Conservation (phyloP, 2,888 invertebrate genomes). For the Dicyrtomina minuta region DNA sequence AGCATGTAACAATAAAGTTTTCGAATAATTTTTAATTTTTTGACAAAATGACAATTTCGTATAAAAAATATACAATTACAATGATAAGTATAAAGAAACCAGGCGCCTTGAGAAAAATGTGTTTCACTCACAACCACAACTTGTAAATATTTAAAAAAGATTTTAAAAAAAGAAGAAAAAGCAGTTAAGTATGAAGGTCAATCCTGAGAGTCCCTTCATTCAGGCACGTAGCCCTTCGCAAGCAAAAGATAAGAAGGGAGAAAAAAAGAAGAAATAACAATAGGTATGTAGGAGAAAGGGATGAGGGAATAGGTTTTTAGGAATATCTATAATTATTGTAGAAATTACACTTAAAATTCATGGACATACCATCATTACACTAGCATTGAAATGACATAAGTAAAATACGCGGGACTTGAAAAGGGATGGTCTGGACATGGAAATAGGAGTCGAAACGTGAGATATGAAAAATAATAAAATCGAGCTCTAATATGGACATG, state of each 20-base stretch:
- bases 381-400: too few relatives aligned
- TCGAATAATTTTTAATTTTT: constrained; percentile 29
- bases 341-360: too few relatives aligned
- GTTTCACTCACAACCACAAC: constrained; percentile 1
- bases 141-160: not conserved
- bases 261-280: constrained; percentile 2
- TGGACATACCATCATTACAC: too few relatives aligned
- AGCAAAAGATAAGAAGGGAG: not conserved
- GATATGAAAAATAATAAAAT: too few relatives aligned
- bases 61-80: constrained; percentile 17
- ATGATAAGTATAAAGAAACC: constrained; percentile 11
- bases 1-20: not conserved
- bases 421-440: too few relatives aligned
- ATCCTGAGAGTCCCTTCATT: not conserved
- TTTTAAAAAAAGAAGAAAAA: not conserved
- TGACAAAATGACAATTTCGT: constrained; percentile 10
- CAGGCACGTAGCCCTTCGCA: not conserved
- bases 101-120: constrained; percentile 32
- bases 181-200: not conserved
- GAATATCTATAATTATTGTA: too few relatives aligned
- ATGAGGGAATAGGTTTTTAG: too few relatives aligned
- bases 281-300: too few relatives aligned
- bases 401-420: too few relatives aligned
- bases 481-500: too few relatives aligned
- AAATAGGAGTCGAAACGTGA: too few relatives aligned